A percentile compares a stretch with the other conserved stretches of the same genome.
These are phyloP conservation scores for Brachionus rotundiformis DNA, from an alignment of 1,140 invertebrate species.

Conservation along the genomic window DNA sequence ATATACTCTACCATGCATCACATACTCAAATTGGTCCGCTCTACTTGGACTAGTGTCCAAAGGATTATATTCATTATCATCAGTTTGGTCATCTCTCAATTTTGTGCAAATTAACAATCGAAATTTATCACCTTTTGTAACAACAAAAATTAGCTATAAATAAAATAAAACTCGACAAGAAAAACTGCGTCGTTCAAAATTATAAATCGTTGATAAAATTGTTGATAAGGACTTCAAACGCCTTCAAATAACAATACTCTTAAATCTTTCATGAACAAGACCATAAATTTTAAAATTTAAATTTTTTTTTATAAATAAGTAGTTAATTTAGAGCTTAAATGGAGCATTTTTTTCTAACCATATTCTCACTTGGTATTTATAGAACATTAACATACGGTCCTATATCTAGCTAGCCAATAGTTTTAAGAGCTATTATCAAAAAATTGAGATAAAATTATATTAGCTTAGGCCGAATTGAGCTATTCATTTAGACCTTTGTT, in stretches of 20 bases:
- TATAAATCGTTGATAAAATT: background rate
- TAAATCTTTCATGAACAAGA: conserved; percentile 13
- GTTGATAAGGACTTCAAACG: background rate
- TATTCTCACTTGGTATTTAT: conserved; percentile 19
- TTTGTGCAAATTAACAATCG: conserved; percentile 90
- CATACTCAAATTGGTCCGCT: conserved; percentile 96
- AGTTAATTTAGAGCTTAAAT: conserved; percentile 13
- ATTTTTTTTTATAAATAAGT: background rate
- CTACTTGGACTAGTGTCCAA: conserved; percentile 72
- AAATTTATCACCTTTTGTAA: conserved; percentile 77
- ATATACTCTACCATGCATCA: conserved; percentile 99
- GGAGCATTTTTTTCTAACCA: conserved; percentile 4
- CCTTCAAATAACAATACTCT: background rate
- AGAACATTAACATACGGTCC: conserved; percentile 4
- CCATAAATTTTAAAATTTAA: background rate
- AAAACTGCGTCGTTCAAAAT: background rate
- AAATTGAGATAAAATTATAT: background rate
- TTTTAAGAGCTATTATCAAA: conserved; percentile 12
- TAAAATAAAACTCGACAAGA: conserved; percentile 15
- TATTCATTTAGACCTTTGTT: background rate
- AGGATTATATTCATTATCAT: conserved; percentile 89
- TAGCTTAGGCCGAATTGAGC: background rate
- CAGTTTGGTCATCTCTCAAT: conserved; percentile 89
- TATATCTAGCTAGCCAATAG: background rate
- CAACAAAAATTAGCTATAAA: conserved; percentile 21